Evolutionary conservation across 2,888 invertebrate species (phyloP).

Genomic region (Digitonthophagus gazella): DNA sequence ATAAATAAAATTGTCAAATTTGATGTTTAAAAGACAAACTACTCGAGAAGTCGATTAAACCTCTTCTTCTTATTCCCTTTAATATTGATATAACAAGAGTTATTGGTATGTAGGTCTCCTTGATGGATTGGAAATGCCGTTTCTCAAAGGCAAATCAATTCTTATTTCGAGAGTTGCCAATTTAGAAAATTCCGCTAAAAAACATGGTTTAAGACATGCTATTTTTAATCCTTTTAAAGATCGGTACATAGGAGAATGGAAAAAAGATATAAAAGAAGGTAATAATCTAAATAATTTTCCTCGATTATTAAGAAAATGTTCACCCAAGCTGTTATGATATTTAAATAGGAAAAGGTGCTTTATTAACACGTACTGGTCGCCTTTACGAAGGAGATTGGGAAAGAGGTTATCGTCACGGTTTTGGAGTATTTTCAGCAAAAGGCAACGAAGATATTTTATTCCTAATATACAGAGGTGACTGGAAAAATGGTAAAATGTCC

Average conservation of each 20-base stretch:
- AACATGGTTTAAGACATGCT: constrained; percentile 58
- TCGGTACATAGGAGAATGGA: constrained; percentile 64
- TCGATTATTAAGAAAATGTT: neutral
- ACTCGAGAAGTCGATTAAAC: neutral
- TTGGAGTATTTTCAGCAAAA: constrained; percentile 55
- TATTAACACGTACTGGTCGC: constrained; percentile 52
- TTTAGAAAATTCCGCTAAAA: constrained; percentile 54
- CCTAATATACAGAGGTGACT: constrained; percentile 60
- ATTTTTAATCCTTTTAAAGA: constrained; percentile 57
- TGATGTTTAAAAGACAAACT: neutral
- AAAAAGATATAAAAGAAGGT: constrained; percentile 52
- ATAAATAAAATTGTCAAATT: constrained; percentile 11
- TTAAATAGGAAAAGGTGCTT: constrained; percentile 54
- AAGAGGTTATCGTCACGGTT: constrained; percentile 58
- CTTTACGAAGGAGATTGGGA: constrained; percentile 65
- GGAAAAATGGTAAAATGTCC: constrained; percentile 58
- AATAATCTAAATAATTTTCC: constrained; percentile 21
- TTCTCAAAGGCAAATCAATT: constrained; percentile 33
- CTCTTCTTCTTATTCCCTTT: neutral
- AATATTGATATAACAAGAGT: constrained; percentile 26
- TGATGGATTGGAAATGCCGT: constrained; percentile 34
- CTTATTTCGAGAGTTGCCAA: constrained; percentile 38
- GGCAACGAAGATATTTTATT: constrained; percentile 50
- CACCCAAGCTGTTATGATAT: neutral
- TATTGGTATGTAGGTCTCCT: neutral